phyloP scores from a whole-genome alignment of 1,140 invertebrate genomes.

The Helicoverpa zea region DNA sequence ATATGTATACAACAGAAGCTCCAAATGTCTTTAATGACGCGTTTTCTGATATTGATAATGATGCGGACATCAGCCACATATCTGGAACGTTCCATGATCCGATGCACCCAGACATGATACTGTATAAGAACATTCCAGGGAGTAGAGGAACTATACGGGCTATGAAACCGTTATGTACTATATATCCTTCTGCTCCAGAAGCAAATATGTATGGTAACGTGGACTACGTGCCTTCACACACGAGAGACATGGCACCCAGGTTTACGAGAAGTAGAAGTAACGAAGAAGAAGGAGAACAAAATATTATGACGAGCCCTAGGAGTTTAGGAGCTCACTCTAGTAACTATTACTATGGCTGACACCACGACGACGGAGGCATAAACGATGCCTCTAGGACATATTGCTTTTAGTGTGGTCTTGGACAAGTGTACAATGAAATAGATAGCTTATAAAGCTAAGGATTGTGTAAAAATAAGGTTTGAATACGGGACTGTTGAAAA shows the following conservation, averaged over 20 bases:
- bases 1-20: slow-evolving; percentile 84
- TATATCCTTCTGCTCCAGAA: slow-evolving; percentile 75
- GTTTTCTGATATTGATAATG: slow-evolving; percentile 84
- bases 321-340: slow-evolving; percentile 81
- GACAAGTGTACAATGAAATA: slow-evolving; percentile 27
- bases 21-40: slow-evolving; percentile 84
- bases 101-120: slow-evolving; percentile 83
- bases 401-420: slow-evolving; percentile 69
- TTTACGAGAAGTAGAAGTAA: slow-evolving; percentile 68
- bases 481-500: slow-evolving; percentile 29
- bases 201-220: slow-evolving; percentile 83
- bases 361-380: slow-evolving; percentile 62
- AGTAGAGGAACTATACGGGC: slow-evolving; percentile 74
- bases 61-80: slow-evolving; percentile 82
- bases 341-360: slow-evolving; percentile 85
- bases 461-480: slow-evolving; percentile 37
- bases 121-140: slow-evolving; percentile 78
- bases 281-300: slow-evolving; percentile 66
- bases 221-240: slow-evolving; percentile 75
- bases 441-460: slow-evolving; percentile 51
- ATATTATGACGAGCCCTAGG: slow-evolving; percentile 79
- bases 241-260: slow-evolving; percentile 67
- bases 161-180: slow-evolving; percentile 81
- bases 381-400: slow-evolving; percentile 76
- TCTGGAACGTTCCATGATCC: slow-evolving; percentile 85